These are phyloP conservation scores for Parelbella ahira DNA, from an alignment of 2,888 invertebrate species.

Conservation along the genomic window DNA sequence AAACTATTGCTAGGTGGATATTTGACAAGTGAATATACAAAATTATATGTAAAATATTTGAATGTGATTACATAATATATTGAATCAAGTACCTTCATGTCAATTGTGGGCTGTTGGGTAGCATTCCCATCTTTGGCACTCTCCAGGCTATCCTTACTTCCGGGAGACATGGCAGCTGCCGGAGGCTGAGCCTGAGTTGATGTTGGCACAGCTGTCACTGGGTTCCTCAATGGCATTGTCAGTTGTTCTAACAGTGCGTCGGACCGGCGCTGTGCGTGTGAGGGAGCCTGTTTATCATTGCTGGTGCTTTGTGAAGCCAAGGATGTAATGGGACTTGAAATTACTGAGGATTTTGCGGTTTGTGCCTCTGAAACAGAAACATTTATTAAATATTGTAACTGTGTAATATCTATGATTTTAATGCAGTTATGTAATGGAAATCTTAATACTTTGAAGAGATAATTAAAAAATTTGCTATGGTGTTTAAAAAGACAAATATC, in stretches of 20 bases:
- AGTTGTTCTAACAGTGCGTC: conserved; percentile 70
- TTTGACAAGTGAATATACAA: too few relatives aligned
- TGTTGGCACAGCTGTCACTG: conserved; percentile 46
- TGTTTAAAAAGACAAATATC: not conserved
- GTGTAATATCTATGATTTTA: too few relatives aligned
- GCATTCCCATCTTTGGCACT: conserved; percentile 54
- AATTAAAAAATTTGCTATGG: too few relatives aligned
- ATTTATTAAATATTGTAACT: too few relatives aligned
- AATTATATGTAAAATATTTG: too few relatives aligned
- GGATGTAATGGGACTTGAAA: conserved; percentile 64
- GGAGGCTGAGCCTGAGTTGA: conserved; percentile 43
- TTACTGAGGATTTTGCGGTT: conserved; percentile 64
- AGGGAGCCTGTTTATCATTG: conserved; percentile 61
- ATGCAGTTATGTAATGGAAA: too few relatives aligned
- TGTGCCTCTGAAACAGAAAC: conserved; percentile 59
- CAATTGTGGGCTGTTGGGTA: conserved; percentile 54
- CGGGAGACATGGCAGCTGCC: conserved; percentile 48
- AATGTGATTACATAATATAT: too few relatives aligned
- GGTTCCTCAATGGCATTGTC: conserved; percentile 63
- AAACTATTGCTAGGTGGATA: too few relatives aligned
- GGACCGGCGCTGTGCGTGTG: conserved; percentile 65
- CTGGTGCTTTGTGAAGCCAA: conserved; percentile 57
- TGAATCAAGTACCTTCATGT: conserved; percentile 57
- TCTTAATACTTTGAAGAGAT: too few relatives aligned
- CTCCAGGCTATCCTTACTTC: conserved; percentile 63